Conservation (phyloP, 37 sponge, comb jelly and placozoan genomes). For the Beroe ovata region DNA sequence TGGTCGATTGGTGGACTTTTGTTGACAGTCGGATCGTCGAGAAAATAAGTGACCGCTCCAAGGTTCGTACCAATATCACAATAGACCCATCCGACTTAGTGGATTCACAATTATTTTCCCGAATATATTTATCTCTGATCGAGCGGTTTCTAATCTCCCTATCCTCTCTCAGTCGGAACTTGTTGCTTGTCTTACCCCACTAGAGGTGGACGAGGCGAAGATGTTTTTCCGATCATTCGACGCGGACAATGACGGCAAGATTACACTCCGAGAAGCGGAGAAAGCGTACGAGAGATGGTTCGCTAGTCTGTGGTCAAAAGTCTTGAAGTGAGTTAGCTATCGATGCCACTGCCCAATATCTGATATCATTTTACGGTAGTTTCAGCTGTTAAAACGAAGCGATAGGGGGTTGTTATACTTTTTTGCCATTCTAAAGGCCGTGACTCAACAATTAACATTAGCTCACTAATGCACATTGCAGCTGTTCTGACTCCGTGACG, state of each 20-base stretch:
- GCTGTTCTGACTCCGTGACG: slow-evolving; percentile 17
- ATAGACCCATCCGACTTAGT: no score
- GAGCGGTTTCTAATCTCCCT: not conserved
- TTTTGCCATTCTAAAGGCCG: no score
- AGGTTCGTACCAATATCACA: no score
- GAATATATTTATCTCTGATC: no score
- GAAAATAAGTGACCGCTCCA: slow-evolving; percentile 43
- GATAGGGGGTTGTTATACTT: no score
- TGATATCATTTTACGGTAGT: no score
- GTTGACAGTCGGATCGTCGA: slow-evolving; percentile 50
- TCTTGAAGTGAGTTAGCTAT: slow-evolving; percentile 20
- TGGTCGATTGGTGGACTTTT: slow-evolving; percentile 64
- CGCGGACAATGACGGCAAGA: slow-evolving; percentile 60
- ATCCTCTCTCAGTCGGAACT: slow-evolving; percentile 16
- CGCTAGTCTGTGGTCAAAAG: slow-evolving; percentile 65
- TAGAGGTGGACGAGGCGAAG: slow-evolving; percentile 28
- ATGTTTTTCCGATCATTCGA: slow-evolving; percentile 57
- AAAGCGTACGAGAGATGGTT: slow-evolving; percentile 60
- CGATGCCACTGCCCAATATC: no score
- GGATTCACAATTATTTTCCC: no score
- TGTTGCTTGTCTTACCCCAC: slow-evolving; percentile 36
- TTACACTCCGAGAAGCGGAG: slow-evolving; percentile 44
- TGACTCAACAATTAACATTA: no score
- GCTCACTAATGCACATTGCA: no score
- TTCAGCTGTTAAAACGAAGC: no score